A percentile compares a stretch with the other conserved stretches of the same genome.
Conservation (phyloP, 2,113 vertebrate genomes). For the Drymodes brunneopygia region DNA sequence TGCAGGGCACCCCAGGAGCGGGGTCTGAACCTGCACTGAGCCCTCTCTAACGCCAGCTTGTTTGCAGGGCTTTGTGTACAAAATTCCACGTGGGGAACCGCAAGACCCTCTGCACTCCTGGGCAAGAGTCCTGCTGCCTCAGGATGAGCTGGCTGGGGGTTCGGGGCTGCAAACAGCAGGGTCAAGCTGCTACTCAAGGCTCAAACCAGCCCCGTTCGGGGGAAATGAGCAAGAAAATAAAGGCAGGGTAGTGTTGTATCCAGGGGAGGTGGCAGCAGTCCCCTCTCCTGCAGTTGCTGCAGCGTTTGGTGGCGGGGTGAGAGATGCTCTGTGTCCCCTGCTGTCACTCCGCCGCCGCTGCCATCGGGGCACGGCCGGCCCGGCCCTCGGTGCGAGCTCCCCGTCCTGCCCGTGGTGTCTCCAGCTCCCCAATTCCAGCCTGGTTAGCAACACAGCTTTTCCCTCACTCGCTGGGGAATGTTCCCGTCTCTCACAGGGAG, state of each 20-base stretch:
- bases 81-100: neutral
- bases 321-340: neutral
- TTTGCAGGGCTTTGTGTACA: neutral
- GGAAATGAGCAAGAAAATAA: neutral
- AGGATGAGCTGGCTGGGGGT: fast-evolving
- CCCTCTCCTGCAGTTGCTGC: neutral
- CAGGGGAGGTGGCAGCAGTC: neutral
- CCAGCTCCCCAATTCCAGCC: neutral
- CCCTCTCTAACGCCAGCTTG: too few species aligned
- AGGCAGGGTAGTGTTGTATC: too few species aligned
- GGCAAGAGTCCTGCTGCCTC: neutral
- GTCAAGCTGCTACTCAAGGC: neutral
- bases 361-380: neutral
- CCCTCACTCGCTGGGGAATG: neutral
- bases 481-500: neutral
- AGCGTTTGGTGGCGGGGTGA: fast-evolving
- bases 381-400: neutral
- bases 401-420: neutral
- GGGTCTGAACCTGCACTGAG: neutral
- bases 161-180: neutral
- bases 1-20: fast-evolving
- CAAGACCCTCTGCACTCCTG: fast-evolving
- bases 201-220: too few species aligned
- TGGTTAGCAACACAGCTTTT: neutral
- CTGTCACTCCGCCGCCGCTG: neutral